Conservation (phyloP, 2,888 invertebrate genomes). For the Saturnia japonica region DNA sequence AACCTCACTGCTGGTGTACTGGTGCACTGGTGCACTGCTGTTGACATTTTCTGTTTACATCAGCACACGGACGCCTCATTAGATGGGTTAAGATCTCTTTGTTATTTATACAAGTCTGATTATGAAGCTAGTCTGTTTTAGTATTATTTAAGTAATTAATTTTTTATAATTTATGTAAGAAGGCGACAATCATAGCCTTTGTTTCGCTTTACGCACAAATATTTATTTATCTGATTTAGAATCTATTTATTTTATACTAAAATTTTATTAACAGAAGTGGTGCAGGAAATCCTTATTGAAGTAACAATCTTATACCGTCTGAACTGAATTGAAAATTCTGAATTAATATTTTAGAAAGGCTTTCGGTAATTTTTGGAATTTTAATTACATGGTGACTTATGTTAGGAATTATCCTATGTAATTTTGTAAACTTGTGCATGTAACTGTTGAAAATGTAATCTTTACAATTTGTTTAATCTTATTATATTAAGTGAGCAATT, state of each 20-base stretch:
- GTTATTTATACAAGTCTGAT: slow-evolving; percentile 59
- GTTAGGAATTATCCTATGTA: too few relatives aligned
- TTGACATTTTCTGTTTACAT: background rate
- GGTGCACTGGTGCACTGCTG: too few relatives aligned
- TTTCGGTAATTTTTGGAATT: too few relatives aligned
- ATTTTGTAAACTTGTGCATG: too few relatives aligned
- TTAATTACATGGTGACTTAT: too few relatives aligned
- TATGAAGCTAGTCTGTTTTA: slow-evolving; percentile 62
- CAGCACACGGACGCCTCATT: background rate
- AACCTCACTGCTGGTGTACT: background rate
- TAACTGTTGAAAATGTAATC: too few relatives aligned
- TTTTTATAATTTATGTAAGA: background rate
- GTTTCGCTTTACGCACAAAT: background rate
- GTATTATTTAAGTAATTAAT: slow-evolving; percentile 26
- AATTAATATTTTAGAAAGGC: too few relatives aligned
- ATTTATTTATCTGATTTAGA: background rate
- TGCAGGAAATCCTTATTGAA: background rate
- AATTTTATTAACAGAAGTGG: background rate
- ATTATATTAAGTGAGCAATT: too few relatives aligned
- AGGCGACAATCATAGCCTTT: background rate
- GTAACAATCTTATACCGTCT: background rate
- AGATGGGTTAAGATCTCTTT: slow-evolving; percentile 32
- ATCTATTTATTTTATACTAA: background rate
- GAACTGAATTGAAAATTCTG: too few relatives aligned
- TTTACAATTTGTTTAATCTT: too few relatives aligned